Conservation (phyloP, 2,888 invertebrate species). For the Apotomis turbidana region DNA sequence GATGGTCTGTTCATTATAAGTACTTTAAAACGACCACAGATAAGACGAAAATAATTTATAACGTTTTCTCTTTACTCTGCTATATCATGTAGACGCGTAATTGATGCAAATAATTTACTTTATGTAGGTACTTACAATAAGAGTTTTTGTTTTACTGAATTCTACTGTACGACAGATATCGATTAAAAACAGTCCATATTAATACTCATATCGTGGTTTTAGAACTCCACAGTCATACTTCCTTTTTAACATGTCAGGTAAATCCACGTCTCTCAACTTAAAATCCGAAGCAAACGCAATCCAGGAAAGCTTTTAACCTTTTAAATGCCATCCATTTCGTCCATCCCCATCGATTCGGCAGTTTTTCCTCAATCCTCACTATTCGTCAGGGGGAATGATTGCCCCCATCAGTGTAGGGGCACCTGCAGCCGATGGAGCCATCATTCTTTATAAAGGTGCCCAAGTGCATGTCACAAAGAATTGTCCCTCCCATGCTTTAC, state of each 20-base stretch:
- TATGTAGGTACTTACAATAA: no score
- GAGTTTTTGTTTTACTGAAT: no score
- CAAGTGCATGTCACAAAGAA: constrained; percentile 39
- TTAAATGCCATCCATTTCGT: constrained; percentile 35
- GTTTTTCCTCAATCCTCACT: constrained; percentile 36
- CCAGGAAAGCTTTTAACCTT: constrained; percentile 36
- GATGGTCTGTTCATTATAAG: no score
- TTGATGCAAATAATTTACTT: no score
- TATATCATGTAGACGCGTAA: no score
- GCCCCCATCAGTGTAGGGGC: constrained; percentile 53
- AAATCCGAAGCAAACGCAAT: constrained; percentile 20
- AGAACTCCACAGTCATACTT: neutral
- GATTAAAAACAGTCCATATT: no score
- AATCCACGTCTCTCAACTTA: constrained; percentile 1
- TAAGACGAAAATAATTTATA: no score
- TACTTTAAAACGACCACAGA: no score
- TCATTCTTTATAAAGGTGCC: constrained; percentile 44
- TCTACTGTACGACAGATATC: no score
- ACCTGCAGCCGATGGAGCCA: constrained; percentile 52
- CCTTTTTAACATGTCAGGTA: neutral
- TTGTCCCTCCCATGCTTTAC: constrained; percentile 39
- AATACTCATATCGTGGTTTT: no score
- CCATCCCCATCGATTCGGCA: constrained; percentile 30
- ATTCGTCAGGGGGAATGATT: constrained; percentile 53
- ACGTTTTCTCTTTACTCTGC: no score